phyloP scores from a whole-genome alignment of 2,888 invertebrate species.

The Liodrosophila aerea region DNA sequence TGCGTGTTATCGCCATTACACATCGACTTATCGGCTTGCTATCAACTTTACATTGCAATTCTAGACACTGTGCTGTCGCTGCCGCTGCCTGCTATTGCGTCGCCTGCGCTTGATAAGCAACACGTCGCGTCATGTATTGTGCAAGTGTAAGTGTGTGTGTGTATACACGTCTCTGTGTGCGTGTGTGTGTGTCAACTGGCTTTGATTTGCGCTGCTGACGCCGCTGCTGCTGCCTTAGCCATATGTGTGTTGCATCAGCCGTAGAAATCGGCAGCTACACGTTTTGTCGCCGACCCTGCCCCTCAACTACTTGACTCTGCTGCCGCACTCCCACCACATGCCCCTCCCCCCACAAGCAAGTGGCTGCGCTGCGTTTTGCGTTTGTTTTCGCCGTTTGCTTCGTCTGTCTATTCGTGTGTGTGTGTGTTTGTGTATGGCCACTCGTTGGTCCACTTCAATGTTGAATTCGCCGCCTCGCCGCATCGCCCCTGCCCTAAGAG shows the following conservation, averaged over 20 bases:
- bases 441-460: conserved; percentile 73
- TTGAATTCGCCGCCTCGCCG: conserved; percentile 55
- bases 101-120: conserved; percentile 66
- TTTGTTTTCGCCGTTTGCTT: conserved; percentile 34
- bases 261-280: conserved; percentile 68
- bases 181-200: conserved; percentile 60
- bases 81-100: conserved; percentile 69
- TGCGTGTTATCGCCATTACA: not conserved
- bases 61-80: conserved; percentile 49
- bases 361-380: conserved; percentile 47
- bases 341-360: conserved; percentile 25
- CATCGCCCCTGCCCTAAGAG: conserved; percentile 16
- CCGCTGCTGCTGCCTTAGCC: conserved; percentile 27
- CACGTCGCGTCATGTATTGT: no score
- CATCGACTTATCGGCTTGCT: not conserved
- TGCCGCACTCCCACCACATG: conserved; percentile 18
- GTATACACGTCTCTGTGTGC: conserved; percentile 25
- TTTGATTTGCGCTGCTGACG: conserved; percentile 63
- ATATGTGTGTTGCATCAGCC: conserved; percentile 71
- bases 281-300: conserved; percentile 57
- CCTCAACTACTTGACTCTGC: conserved; percentile 21
- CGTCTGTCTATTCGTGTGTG: conserved; percentile 31
- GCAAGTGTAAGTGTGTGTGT: conserved; percentile 24
- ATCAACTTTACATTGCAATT: not conserved
- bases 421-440: conserved; percentile 33